Base-by-base conservation (phyloP, 2,888 invertebrate species). In the Patella depressa region DNA sequence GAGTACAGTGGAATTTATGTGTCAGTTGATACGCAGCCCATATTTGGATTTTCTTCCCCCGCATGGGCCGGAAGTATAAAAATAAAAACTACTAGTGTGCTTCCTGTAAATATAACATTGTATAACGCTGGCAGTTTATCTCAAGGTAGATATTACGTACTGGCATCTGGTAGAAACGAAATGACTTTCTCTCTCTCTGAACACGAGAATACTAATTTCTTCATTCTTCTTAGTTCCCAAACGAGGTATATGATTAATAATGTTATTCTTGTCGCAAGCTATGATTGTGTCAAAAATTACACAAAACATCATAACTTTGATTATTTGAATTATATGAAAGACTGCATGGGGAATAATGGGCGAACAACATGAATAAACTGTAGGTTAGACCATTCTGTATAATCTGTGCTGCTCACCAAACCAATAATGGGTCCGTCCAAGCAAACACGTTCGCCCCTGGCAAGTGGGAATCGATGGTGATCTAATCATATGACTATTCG, bases 1-100 rank as follows among this genome's bases (percentile, higher is more conserved):
- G 82, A 79, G 11, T 54, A 78, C 45, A 19, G 24, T 1, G 79
- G 74, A 12, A 72, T 85, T 17, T 75, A 24, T 1, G 84, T 85
- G 12, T 79, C 81, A n/a, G 77, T 70, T 57, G 74, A 78, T 9
- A 74, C 76, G 2, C 71, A 79, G 1, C 85, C 85, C 11, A 59
- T 85, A 15, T 85, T 85, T 76, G 78, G 78, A n/a, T 82, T 84
- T 70, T 76, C 74, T 12, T 70, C 80, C 5, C 81, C 83, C 0
- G 57, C 59, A 12, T 85, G 83, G 83, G 79, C 79, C 0, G 73
- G 75, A 5, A 75, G 72, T 45, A n/a, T 78, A 11, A 65, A 65
- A 1, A 53, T 78, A 19, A 19, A 24, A 53, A 71, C 75, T 2
- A 53, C 12, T 1, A 75, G 78, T 24, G 65, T 24, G 3, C 19